Percentiles rank a stretch among this genome's conserved stretches.
Evolutionary conservation across 2,888 invertebrate species (phyloP).

Genomic region (Oscheius myriophilus): DNA sequence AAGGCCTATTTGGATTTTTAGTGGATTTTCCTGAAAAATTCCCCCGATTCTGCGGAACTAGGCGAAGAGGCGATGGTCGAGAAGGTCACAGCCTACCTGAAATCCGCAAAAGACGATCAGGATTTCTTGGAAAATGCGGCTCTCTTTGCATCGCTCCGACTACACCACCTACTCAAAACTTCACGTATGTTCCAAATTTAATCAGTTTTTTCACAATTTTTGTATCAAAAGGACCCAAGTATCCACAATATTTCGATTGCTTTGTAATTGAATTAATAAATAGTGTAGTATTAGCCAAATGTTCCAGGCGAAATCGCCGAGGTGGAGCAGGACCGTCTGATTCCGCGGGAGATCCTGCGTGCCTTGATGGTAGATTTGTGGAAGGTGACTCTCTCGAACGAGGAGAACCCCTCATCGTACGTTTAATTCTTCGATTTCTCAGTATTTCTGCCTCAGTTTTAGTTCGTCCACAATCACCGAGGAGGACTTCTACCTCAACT

Average conservation of each 20-base stretch:
- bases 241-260: neutral
- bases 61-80: neutral
- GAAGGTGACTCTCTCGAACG: conserved; percentile 48
- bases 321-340: conserved; percentile 32
- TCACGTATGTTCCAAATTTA: conserved; percentile 7
- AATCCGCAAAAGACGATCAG: neutral
- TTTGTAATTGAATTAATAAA: neutral
- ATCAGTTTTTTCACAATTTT: too few relatives aligned
- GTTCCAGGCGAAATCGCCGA: conserved; percentile 35
- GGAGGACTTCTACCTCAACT: conserved; percentile 47
- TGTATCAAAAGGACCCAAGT: too few relatives aligned
- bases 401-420: conserved; percentile 39
- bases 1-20: conserved; percentile 11
- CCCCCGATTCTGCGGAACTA: conserved; percentile 3
- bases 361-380: conserved; percentile 47
- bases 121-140: conserved; percentile 36
- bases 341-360: conserved; percentile 38
- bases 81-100: conserved; percentile 5
- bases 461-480: conserved; percentile 42
- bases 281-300: too few relatives aligned
- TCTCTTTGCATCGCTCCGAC: conserved; percentile 39
- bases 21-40: conserved; percentile 42
- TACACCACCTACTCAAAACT: conserved; percentile 37
- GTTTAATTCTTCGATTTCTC: neutral
- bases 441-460: conserved; percentile 6